Evolutionary conservation across 2,888 invertebrate genomes (phyloP).

Genomic region (Tenodera sinensis): DNA sequence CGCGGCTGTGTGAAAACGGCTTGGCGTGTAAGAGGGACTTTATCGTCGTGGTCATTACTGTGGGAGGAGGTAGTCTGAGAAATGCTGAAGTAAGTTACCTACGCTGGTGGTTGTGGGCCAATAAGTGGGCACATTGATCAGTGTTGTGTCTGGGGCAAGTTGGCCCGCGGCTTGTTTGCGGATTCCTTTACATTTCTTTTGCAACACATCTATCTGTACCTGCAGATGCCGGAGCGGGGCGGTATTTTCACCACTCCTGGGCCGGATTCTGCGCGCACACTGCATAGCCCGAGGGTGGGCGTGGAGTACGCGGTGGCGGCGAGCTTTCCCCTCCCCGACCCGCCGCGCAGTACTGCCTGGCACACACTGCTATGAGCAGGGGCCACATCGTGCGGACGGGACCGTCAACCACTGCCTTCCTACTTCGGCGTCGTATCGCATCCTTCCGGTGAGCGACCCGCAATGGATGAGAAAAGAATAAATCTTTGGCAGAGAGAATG

Average conservation of each 20-base stretch:
- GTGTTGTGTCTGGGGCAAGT: neutral
- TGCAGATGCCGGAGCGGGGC: neutral
- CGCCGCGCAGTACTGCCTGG: neutral
- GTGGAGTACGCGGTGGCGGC: slow-evolving; percentile 6
- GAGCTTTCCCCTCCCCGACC: neutral
- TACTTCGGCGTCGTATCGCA: neutral
- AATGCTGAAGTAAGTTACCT: too few species aligned
- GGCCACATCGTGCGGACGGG: neutral
- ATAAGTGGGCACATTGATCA: neutral
- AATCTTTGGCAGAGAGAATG: neutral
- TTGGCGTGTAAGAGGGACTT: too few species aligned
- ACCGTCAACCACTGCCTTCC: neutral
- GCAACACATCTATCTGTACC: slow-evolving; percentile 9
- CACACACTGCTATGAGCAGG: neutral
- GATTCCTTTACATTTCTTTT: slow-evolving; percentile 4
- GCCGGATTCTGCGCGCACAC: neutral
- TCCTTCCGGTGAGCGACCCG: neutral
- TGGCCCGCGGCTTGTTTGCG: neutral
- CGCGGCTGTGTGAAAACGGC: too few species aligned
- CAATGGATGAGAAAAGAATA: neutral
- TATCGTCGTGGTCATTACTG: too few species aligned
- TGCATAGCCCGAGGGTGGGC: slow-evolving; percentile 7
- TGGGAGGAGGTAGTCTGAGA: too few species aligned
- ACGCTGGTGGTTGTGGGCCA: too few species aligned
- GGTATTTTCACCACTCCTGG: slow-evolving; percentile 8